These are phyloP conservation scores for Bombus difficillimus DNA, from an alignment of 1,140 invertebrate species.

Conservation along the genomic window DNA sequence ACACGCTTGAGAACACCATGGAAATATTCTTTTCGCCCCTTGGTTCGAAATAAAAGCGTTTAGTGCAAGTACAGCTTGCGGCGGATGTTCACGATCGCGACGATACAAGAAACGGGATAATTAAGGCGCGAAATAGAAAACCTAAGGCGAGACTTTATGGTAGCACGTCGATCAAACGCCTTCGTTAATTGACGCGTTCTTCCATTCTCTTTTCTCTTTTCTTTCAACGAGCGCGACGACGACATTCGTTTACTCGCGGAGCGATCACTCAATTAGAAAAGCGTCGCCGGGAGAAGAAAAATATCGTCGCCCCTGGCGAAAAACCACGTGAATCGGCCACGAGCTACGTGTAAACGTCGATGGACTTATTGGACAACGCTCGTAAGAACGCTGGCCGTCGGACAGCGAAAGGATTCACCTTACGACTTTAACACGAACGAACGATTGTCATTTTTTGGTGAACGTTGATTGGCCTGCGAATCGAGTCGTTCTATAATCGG, in stretches of 20 bases:
- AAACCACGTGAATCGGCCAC: not conserved
- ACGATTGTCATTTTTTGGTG: not conserved
- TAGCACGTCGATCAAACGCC: not conserved
- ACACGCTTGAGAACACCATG: constrained; percentile 34
- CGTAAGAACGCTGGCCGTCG: constrained; percentile 29
- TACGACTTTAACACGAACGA: not conserved
- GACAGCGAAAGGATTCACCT: constrained; percentile 12
- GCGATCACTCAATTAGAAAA: constrained; percentile 36
- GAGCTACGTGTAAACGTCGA: constrained; percentile 1
- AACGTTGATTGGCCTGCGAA: too few relatives aligned
- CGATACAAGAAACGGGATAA: not conserved
- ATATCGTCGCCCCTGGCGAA: constrained; percentile 7
- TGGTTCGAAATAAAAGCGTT: not conserved
- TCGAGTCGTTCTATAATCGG: too few relatives aligned
- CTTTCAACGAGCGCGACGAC: not conserved
- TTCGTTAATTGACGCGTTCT: not conserved
- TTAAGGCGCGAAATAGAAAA: not conserved
- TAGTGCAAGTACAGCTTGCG: not conserved
- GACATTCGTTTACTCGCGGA: not conserved
- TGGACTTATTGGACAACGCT: not conserved
- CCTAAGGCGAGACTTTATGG: not conserved
- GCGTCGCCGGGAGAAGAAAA: not conserved
- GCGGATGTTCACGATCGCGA: not conserved
- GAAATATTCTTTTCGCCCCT: constrained; percentile 17
- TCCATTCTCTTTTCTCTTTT: not conserved